Percentiles rank a stretch among this genome's conserved stretches.
Conservation (phyloP, 53 echinoderm and acorn worm species). For the Apostichopus leukothele region DNA sequence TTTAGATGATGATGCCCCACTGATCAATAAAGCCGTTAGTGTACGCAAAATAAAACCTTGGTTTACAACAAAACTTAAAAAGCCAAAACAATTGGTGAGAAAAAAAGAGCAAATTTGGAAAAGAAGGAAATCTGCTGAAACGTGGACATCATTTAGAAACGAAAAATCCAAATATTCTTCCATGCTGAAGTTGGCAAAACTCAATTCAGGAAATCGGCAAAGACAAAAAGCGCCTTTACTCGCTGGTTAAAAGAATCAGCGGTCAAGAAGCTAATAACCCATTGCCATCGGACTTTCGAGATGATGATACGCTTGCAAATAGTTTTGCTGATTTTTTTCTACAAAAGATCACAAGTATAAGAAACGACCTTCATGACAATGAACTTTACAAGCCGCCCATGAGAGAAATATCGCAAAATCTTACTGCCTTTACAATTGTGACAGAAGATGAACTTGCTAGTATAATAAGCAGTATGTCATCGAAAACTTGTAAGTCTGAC, state of each 20-base stretch:
- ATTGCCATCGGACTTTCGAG: neutral
- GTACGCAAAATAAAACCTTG: neutral
- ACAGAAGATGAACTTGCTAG: conserved; percentile 1
- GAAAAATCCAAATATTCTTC: neutral
- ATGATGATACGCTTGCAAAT: neutral
- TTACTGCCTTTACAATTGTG: neutral
- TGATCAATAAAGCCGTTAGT: neutral
- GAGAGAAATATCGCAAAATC: neutral
- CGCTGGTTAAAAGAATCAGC: neutral
- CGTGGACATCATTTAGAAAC: neutral
- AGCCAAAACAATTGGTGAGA: neutral
- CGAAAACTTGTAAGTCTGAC: conserved; percentile 14
- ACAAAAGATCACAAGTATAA: neutral
- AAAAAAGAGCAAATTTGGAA: neutral
- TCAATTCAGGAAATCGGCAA: neutral
- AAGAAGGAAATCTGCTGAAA: neutral
- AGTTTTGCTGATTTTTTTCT: neutral
- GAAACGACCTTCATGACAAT: neutral
- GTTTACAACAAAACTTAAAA: neutral
- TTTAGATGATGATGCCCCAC: neutral
- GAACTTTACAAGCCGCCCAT: neutral
- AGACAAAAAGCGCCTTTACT: neutral
- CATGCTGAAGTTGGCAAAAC: neutral
- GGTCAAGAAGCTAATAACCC: neutral
- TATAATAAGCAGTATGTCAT: neutral